These are phyloP conservation scores for Ophraella communa DNA, from an alignment of 2,888 invertebrate genomes.

Conservation along the genomic window DNA sequence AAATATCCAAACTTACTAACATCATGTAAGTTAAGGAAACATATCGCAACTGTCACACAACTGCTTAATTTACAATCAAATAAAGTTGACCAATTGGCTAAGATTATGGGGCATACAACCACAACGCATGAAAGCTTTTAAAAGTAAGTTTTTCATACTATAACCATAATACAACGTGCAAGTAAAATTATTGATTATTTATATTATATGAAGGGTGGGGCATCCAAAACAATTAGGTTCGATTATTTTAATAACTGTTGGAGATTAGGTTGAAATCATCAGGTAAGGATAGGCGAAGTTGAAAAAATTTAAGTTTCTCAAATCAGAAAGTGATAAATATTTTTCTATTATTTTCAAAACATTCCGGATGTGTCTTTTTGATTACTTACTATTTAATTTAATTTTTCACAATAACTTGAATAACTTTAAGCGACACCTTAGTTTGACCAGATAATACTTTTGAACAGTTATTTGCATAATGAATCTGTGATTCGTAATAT, in stretches of 20 bases:
- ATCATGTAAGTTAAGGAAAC: constrained; percentile 26
- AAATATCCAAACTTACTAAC: constrained; percentile 35
- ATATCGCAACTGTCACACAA: constrained; percentile 29
- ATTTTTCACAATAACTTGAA: neutral
- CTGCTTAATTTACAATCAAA: constrained; percentile 18
- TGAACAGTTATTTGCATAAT: no score
- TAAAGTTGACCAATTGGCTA: constrained; percentile 29
- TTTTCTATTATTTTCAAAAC: neutral
- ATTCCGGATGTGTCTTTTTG: neutral
- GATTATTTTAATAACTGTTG: neutral
- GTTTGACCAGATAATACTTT: no score
- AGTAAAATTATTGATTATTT: no score
- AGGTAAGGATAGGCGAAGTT: neutral
- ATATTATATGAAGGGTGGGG: no score
- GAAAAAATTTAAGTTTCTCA: neutral
- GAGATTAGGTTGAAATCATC: neutral
- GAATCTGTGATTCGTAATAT: no score
- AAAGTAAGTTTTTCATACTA: constrained; percentile 20
- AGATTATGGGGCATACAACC: constrained; percentile 31
- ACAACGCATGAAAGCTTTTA: constrained; percentile 28
- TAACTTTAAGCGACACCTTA: no score
- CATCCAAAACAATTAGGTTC: no score
- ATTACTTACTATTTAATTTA: neutral
- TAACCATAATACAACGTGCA: no score
- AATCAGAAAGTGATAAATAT: neutral